Evolutionary conservation across 2,888 invertebrate genomes (phyloP).

Genomic region (Hirtodrosophila alboralis): DNA sequence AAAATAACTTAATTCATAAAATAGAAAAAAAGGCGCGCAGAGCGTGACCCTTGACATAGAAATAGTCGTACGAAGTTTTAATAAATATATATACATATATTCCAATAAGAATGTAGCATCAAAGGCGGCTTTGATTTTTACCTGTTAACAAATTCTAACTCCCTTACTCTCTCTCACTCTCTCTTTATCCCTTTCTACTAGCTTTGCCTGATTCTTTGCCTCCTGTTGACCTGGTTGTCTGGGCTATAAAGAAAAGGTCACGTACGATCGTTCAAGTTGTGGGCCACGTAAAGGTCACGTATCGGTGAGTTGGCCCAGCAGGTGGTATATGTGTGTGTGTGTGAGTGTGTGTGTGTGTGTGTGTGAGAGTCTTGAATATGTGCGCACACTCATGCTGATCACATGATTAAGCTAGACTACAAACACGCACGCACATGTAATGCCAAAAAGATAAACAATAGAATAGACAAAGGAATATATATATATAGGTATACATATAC

Average conservation of each 20-base stretch:
- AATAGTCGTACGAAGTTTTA: too few species aligned
- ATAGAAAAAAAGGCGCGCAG: too few species aligned
- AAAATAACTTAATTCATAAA: too few species aligned
- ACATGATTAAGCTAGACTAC: constrained; percentile 14
- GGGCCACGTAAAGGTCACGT: constrained; percentile 33
- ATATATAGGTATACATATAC: too few species aligned
- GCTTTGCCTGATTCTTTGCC: too few species aligned
- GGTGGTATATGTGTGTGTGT: constrained; percentile 7
- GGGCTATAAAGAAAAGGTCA: constrained; percentile 22
- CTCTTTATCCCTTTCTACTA: too few species aligned
- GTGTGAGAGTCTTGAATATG: constrained; percentile 2
- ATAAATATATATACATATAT: too few species aligned
- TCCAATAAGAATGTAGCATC: constrained; percentile 19
- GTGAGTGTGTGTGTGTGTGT: constrained; percentile 1
- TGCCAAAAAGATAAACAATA: background rate
- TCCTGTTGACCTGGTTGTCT: background rate
- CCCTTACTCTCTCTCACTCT: background rate
- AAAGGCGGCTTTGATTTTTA: constrained; percentile 21
- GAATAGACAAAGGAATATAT: too few species aligned
- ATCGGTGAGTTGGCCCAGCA: constrained; percentile 31
- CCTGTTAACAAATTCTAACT: too few species aligned
- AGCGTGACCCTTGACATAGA: too few species aligned
- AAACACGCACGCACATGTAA: constrained; percentile 13
- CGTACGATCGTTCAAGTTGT: constrained; percentile 23
- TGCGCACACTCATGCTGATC: constrained; percentile 6